Base-by-base conservation (phyloP, 1,140 invertebrate species). In the Pygmarrhopalites habei region DNA sequence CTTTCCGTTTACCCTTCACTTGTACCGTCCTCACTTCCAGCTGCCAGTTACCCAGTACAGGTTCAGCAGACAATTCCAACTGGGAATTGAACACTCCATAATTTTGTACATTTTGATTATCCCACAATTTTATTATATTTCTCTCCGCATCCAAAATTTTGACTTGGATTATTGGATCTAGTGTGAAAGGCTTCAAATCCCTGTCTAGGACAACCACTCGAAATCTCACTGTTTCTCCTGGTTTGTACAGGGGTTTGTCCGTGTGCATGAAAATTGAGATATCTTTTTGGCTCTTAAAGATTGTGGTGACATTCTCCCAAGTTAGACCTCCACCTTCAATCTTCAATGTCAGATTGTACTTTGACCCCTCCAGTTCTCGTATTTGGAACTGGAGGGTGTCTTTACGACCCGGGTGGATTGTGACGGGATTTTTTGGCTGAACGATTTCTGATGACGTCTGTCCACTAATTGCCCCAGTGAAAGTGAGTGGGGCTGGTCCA, bases 261-360 rank as follows among this genome's bases (percentile, higher is more conserved):
- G 92, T 95, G 75, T 97, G 92, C 63, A 96, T 84, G 70, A 95
- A 92, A 1, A 93, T 82, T 12, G 90, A 90, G 71, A 87, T 90
- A 74, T 94, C 90, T 57, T 85, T 83, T 14, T 86, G 79, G 75
- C 86, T 92, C 2, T 83, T 77, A 1, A 94, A 71, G 0, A 80
- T 76, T 3, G 85, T 86, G 12, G 85, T 82, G 1, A 28, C 17
- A 30, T 59, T 39, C 60, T 89, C 86, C 17, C 77, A 75, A 74
- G 94, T 93, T 23, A 81, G 77, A 3, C 88, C 75, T 1, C 87
- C 88, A 21, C 83, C 81, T 17, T 82, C 75, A 2, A 89, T 88
- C 21, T 79, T 77, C 0, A 86, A 84, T 19, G 83, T 81, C 23
- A 95, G 74, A 70, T 83, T 85, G 74, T 93, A 94, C 41, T 81